Evolutionary conservation across 2,797 vertebrate genomes (phyloP).

Genomic region (Leucoraja ocellata): DNA sequence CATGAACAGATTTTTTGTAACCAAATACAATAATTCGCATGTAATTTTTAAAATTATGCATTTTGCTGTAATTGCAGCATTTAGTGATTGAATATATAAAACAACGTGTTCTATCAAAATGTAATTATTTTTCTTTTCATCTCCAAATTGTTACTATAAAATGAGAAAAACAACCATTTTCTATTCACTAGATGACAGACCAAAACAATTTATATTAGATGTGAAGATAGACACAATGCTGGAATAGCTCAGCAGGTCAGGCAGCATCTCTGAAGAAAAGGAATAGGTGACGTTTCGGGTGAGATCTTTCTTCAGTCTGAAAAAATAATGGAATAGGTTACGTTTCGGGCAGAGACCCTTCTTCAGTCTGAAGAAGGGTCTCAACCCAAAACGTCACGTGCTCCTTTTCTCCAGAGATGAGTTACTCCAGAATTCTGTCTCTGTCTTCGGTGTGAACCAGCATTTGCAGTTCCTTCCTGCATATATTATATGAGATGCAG

Average conservation of each 20-base stretch:
- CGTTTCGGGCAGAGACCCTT: too few species aligned
- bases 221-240: background rate
- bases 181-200: background rate
- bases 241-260: too few species aligned
- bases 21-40: background rate
- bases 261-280: too few species aligned
- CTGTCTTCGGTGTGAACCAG: too few species aligned
- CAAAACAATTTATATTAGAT: background rate
- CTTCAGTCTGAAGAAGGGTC: too few species aligned
- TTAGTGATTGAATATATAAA: conserved; percentile 42
- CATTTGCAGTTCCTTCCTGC: too few species aligned
- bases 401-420: too few species aligned
- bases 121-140: background rate
- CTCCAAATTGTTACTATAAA: background rate
- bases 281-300: too few species aligned
- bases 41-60: conserved; percentile 41
- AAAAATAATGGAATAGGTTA: too few species aligned
- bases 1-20: background rate
- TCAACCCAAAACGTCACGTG: too few species aligned
- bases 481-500: background rate
- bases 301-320: too few species aligned
- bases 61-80: background rate
- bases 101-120: background rate
- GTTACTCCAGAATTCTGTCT: too few species aligned
- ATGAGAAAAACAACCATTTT: background rate